A percentile compares a stretch with the other conserved stretches of the same genome.
Conservation (phyloP, 2,113 vertebrate species). For the Calidris pygmaea region DNA sequence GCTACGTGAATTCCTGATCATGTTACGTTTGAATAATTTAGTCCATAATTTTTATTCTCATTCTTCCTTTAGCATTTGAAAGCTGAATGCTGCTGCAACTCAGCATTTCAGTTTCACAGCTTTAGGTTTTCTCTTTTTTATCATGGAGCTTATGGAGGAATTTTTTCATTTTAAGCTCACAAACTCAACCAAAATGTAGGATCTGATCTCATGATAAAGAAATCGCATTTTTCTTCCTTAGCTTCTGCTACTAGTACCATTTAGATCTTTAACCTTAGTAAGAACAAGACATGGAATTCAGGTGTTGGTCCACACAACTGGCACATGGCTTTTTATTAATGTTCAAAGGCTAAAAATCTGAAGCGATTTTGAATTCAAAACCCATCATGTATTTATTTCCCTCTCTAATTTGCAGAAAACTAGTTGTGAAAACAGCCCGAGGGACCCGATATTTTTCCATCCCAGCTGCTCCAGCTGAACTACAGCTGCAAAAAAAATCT, state of each 20-base stretch:
- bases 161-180: constrained; percentile 15
- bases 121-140: constrained; percentile 20
- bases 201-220: not conserved
- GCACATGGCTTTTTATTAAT: constrained; percentile 64
- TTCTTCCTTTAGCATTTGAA: constrained; percentile 11
- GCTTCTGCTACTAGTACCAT: not conserved
- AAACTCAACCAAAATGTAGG: not conserved
- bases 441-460: constrained; percentile 69
- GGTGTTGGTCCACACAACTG: not conserved
- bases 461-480: constrained; percentile 73
- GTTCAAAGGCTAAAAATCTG: constrained; percentile 68
- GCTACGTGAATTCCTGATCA: not conserved
- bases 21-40: not conserved
- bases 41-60: constrained; percentile 16
- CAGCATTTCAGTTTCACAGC: constrained; percentile 27
- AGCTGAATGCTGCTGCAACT: not conserved
- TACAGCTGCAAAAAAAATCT: constrained; percentile 70
- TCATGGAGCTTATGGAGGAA: not conserved
- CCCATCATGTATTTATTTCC: constrained; percentile 70
- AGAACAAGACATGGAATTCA: not conserved
- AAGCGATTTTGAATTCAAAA: constrained; percentile 71
- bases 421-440: constrained; percentile 65
- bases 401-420: constrained; percentile 79
- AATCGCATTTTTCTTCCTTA: not conserved
- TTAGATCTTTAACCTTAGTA: not conserved